Conservation (phyloP, 2,113 vertebrate genomes). For the Girardinichthys multiradiatus region DNA sequence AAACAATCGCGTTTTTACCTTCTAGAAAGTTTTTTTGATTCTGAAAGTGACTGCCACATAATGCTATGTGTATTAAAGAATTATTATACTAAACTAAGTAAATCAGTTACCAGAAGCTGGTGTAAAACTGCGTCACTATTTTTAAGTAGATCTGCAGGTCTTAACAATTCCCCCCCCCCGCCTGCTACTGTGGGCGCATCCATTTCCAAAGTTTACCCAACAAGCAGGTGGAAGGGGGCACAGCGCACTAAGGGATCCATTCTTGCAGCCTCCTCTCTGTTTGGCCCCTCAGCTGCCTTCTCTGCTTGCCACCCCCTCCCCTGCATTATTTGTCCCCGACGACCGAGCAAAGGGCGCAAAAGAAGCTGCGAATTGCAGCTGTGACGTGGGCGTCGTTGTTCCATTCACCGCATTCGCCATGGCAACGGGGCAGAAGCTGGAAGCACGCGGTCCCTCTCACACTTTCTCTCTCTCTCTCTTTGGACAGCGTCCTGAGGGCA, state of each 20-base stretch:
- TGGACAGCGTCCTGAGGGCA: constrained; percentile 84
- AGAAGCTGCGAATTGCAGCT: constrained; percentile 82
- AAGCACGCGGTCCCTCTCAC: constrained; percentile 86
- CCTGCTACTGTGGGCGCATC: constrained; percentile 45
- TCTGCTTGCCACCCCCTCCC: constrained; percentile 61
- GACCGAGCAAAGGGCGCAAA: constrained; percentile 74
- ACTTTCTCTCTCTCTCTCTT: constrained; percentile 40
- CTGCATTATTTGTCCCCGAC: constrained; percentile 71
- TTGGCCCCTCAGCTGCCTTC: constrained; percentile 71
- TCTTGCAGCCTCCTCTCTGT: constrained; percentile 70
- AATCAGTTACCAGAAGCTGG: neutral
- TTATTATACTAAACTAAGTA: neutral
- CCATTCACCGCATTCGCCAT: constrained; percentile 91
- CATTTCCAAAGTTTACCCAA: constrained; percentile 74
- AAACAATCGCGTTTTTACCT: neutral
- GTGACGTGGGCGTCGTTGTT: constrained; percentile 92
- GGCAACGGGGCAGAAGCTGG: constrained; percentile 91
- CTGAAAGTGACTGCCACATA: too few relatives aligned
- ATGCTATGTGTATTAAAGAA: neutral
- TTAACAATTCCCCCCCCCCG: constrained; percentile 26
- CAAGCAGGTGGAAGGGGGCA: constrained; percentile 66
- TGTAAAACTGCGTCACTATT: neutral
- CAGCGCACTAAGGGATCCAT: constrained; percentile 45
- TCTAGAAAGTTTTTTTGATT: too few relatives aligned
- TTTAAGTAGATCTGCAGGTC: neutral